phyloP scores from a whole-genome alignment of 2,113 vertebrate genomes.

The Cephalopterus ornatus region DNA sequence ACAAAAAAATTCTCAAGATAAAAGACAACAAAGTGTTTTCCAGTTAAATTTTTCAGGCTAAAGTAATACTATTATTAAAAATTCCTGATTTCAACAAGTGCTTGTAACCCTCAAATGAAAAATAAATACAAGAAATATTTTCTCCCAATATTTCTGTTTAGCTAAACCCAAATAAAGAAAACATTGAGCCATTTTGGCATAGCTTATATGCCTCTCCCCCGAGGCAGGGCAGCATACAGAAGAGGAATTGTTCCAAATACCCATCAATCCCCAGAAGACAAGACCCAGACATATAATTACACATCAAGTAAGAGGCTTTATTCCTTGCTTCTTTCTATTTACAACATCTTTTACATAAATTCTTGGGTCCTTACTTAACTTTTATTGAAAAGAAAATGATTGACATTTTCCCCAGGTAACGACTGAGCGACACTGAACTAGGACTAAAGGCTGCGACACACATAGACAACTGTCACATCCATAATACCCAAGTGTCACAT shows the following conservation, averaged over 20 bases:
- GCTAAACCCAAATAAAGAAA: background rate
- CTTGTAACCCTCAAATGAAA: background rate
- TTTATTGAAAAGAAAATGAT: background rate
- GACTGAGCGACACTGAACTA: background rate
- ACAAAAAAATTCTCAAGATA: background rate
- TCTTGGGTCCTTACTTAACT: background rate
- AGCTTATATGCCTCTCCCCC: background rate
- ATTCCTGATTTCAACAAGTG: background rate
- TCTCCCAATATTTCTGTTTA: background rate
- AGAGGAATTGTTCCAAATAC: conserved; percentile 25
- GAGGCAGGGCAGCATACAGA: background rate
- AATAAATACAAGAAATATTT: background rate
- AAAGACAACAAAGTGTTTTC: background rate
- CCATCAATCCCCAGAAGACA: background rate
- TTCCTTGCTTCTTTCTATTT: background rate
- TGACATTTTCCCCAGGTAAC: background rate
- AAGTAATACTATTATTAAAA: background rate
- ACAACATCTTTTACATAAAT: conserved; percentile 5
- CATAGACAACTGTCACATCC: background rate
- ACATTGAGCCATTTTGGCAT: background rate
- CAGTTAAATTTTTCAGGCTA: background rate
- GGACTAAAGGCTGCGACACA: background rate
- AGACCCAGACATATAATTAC: conserved; percentile 13
- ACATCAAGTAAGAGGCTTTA: background rate
- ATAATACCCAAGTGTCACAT: background rate